These are phyloP conservation scores for Ceratina australensis DNA, from an alignment of 1,140 invertebrate genomes.

Conservation along the genomic window DNA sequence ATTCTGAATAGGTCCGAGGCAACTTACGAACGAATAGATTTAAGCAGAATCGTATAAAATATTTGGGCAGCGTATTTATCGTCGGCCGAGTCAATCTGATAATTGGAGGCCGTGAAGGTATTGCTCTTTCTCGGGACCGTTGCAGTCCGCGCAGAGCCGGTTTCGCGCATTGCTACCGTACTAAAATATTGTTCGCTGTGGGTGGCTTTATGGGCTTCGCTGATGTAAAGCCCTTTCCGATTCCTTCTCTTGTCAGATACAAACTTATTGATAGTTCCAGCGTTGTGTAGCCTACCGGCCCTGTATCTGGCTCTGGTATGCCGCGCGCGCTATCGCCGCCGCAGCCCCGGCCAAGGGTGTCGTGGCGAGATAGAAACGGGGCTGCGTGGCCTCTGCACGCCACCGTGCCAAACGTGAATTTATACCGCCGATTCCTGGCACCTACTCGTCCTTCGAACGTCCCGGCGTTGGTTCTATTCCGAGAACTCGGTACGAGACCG, in stretches of 20 bases:
- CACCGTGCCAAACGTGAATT: conserved; percentile 52
- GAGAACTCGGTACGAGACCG: not conserved
- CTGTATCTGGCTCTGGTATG: conserved; percentile 42
- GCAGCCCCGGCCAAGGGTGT: conserved; percentile 16
- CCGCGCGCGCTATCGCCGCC: conserved; percentile 42
- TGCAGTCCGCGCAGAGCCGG: conserved; percentile 57
- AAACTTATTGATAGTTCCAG: conserved; percentile 71
- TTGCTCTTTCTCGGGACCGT: conserved; percentile 48
- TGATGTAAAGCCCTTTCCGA: conserved; percentile 68
- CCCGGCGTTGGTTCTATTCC: not conserved
- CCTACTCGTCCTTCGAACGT: conserved; percentile 48
- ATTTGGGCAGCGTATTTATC: conserved; percentile 61
- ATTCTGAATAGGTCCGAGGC: too few relatives aligned
- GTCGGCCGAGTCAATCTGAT: conserved; percentile 67
- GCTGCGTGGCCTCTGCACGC: conserved; percentile 25
- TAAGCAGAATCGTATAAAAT: conserved; percentile 49
- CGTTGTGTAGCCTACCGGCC: conserved; percentile 54
- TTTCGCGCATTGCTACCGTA: conserved; percentile 73
- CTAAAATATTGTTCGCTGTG: conserved; percentile 76
- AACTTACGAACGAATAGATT: not conserved
- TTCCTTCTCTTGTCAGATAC: conserved; percentile 73
- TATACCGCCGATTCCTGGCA: conserved; percentile 48
- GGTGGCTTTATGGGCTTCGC: conserved; percentile 73
- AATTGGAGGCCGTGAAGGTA: conserved; percentile 57
- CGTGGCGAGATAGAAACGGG: conserved; percentile 30